Evolutionary conservation across 1,140 invertebrate genomes (phyloP), one percentile per base, ranked within the genome.

Genomic region (Scylla paramamosain): DNA sequence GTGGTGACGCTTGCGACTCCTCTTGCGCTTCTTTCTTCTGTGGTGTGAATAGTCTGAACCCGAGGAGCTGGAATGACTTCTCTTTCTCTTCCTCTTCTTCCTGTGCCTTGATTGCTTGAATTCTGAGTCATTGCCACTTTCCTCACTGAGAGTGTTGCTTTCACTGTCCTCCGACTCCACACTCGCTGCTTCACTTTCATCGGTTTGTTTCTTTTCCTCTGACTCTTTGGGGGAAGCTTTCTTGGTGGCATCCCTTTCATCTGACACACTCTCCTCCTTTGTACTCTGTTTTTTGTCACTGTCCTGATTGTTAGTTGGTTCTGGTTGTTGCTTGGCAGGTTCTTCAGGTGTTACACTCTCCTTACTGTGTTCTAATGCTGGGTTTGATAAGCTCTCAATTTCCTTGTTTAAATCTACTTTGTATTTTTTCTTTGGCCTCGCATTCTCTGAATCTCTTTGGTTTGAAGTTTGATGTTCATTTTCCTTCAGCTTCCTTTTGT

Each of bases 341-440:
- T n/a, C n/a, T 25, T 77, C 67, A 25, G 67, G 67, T 20, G 67
- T 77, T 8, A 77, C 67, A n/a, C 67, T 77, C n/a, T 20, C 46
- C 67, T 77, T 67, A 59, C 93, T 88, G 77, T 12, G 82, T 32
- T 91, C 91, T 14, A 89, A 82, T 16, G 88, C 83, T 25, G 87
- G 52, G 93, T 95, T 95, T 29, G 94, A 67, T 46, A 94, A 45
- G 88, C 95, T 93, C 52, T 84, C 83, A 7, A 95, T 96, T 28
- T 93, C 96, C 39, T 95, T 93, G 86, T 96, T 93, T 86, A 92
- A 92, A 89, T 96, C 95, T 39, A 96, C 96, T 95, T 96, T 95
- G 67, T 96, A 95, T 95, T 96, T 39, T 93, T 90, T 92, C 96
- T 96, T 93, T 94, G 93, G 28, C 93, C 95, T 39, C 82, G 29